Conservation (phyloP, 1,140 invertebrate species). For the Drosophila serrata region DNA sequence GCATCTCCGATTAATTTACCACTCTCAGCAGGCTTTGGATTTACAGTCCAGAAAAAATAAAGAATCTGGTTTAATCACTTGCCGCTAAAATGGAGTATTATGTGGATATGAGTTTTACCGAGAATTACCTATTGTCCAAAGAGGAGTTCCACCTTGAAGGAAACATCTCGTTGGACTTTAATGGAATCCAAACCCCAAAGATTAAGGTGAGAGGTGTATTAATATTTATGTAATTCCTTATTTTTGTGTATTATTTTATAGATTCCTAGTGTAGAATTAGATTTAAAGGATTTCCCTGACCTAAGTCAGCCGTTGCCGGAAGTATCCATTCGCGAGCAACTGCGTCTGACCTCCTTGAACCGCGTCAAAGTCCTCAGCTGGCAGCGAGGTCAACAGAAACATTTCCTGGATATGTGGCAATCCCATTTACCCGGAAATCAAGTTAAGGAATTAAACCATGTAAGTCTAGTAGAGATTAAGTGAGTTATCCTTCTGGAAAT, state of each 20-base stretch:
- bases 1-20: not conserved
- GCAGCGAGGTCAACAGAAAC: not conserved
- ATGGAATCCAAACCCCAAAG: not conserved
- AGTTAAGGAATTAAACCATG: not conserved
- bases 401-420: not conserved
- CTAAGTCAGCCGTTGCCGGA: slow-evolving; percentile 3
- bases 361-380: not conserved
- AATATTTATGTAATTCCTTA: too few relatives aligned
- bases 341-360: not conserved
- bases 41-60: not conserved
- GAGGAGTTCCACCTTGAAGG: not conserved
- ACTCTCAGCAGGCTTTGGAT: slow-evolving; percentile 13
- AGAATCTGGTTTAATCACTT: too few relatives aligned
- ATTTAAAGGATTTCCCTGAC: not conserved
- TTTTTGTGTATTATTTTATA: not conserved
- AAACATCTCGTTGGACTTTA: not conserved
- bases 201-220: not conserved
- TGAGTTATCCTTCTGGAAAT: not conserved
- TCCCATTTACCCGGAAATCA: not conserved
- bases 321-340: slow-evolving; percentile 17
- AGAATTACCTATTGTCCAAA: not conserved
- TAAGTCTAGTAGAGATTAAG: slow-evolving; percentile 2
- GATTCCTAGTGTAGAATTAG: too few relatives aligned
- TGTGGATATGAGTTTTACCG: not conserved
- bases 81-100: not conserved